phyloP scores from a whole-genome alignment of 53 echinoderm and acorn worm species.

The Holothuria scabra region DNA sequence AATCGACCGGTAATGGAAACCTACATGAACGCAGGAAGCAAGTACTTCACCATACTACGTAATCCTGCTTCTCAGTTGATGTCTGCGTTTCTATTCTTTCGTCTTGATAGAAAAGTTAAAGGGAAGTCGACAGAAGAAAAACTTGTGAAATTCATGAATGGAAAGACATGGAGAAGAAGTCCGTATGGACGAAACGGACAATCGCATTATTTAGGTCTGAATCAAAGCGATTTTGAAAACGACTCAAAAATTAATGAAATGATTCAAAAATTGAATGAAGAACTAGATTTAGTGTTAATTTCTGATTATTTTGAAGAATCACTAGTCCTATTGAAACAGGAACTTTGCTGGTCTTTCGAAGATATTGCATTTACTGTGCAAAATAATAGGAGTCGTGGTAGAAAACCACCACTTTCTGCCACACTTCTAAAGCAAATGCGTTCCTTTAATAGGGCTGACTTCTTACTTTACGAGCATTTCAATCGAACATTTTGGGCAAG shows the following conservation, averaged over 20 bases:
- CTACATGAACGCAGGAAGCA: constrained; percentile 25
- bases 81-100: constrained; percentile 15
- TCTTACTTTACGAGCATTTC: constrained; percentile 24
- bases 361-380: neutral
- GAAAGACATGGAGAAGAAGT: neutral
- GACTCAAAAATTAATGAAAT: neutral
- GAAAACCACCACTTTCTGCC: neutral
- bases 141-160: neutral
- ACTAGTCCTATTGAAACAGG: neutral
- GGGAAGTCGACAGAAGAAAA: neutral
- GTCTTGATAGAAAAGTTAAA: neutral
- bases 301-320: constrained; percentile 23
- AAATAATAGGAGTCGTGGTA: neutral
- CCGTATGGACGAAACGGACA: constrained; percentile 10
- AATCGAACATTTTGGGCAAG: constrained; percentile 16
- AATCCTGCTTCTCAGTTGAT: constrained; percentile 21
- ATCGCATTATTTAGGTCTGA: constrained; percentile 11
- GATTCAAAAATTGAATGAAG: neutral
- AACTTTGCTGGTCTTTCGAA: constrained; percentile 4
- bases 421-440: neutral
- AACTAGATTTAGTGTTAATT: constrained; percentile 20
- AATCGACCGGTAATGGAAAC: constrained; percentile 1
- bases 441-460: constrained; percentile 5
- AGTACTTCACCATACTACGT: constrained; percentile 38
- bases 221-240: neutral